Conservation (phyloP, 2,113 vertebrate genomes). For the Chloebia gouldiae region DNA sequence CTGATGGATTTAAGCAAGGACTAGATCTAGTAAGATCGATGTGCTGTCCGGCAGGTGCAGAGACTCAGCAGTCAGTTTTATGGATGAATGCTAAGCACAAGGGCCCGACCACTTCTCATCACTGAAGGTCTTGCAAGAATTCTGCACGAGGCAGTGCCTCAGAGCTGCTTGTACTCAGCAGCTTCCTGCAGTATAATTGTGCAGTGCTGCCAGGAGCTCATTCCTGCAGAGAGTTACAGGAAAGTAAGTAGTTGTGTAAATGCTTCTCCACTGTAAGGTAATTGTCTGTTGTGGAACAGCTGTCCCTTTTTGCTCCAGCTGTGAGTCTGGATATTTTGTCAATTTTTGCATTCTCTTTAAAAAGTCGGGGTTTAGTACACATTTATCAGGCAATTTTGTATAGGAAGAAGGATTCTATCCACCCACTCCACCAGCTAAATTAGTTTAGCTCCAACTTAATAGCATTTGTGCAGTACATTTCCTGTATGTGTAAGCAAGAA, state of each 20-base stretch:
- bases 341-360: constrained; percentile 8
- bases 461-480: constrained; percentile 59
- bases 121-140: neutral
- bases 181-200: neutral
- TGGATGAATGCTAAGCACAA: neutral
- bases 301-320: constrained; percentile 8
- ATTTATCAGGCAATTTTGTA: constrained; percentile 44
- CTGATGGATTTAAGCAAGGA: constrained; percentile 35
- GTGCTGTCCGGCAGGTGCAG: neutral
- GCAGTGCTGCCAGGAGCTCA: neutral
- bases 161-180: neutral
- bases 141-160: neutral
- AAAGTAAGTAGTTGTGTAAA: neutral
- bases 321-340: neutral
- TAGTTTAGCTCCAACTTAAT: constrained; percentile 58
- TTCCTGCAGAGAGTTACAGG: neutral
- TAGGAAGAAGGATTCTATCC: constrained; percentile 47
- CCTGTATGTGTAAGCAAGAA: constrained; percentile 53
- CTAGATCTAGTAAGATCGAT: constrained; percentile 42
- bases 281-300: neutral
- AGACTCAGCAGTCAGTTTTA: constrained; percentile 6
- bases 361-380: neutral
- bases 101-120: neutral
- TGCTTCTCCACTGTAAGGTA: neutral
- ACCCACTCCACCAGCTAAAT: constrained; percentile 43